Base-by-base conservation (phyloP, 2,888 invertebrate genomes). In the Eudemis profundana region DNA sequence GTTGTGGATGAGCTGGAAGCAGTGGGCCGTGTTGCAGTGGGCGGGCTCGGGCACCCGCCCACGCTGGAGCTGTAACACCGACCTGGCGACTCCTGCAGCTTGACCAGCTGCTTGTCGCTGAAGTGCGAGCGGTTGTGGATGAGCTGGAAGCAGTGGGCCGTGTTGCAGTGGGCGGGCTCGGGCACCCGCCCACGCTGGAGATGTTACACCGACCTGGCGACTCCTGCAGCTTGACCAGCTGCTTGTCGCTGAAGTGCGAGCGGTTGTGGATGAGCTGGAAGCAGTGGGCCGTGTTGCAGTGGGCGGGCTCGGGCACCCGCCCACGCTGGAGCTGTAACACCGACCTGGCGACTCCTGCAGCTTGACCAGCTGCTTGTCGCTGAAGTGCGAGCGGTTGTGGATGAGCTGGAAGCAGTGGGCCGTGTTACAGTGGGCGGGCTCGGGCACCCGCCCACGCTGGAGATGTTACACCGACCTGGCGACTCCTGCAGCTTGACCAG, bases 101-200 rank as follows among this genome's bases (percentile, higher is more conserved):
- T 47, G 23, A 47, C 47, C 47, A 23, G 47, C 47, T 47, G 47
- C 14, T 47, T 47, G 47, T 47, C 47, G 14, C 47, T 47, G 47
- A 47, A 47, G 47, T 47, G 47, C 23, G 23, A 23, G 14, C 47
- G n/a, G 47, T 47, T 47, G 23, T 47, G 47, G n/a, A 47, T 47
- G 47, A 47, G 47, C 47, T 47, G 47, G 47, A 47, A 47, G 47
- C 47, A 97, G 85, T 98, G 97, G 75, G 96, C 97, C 0, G 98
- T 98, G 86, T 96, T 97, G 89, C 99, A 99, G 59, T 98, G 94
- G 0, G 97, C 97, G 0, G 99, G 99, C 85, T 99, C 99, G 3
- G 96, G 94, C 75, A 99, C 99, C 1, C 98, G 95, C 5, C 99
- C 99, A 17, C 98, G 94, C 83, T 99, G 98, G 61, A 99, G 95